These are phyloP conservation scores for Plebejus melissa DNA, from an alignment of 2,888 invertebrate species.

Conservation along the genomic window DNA sequence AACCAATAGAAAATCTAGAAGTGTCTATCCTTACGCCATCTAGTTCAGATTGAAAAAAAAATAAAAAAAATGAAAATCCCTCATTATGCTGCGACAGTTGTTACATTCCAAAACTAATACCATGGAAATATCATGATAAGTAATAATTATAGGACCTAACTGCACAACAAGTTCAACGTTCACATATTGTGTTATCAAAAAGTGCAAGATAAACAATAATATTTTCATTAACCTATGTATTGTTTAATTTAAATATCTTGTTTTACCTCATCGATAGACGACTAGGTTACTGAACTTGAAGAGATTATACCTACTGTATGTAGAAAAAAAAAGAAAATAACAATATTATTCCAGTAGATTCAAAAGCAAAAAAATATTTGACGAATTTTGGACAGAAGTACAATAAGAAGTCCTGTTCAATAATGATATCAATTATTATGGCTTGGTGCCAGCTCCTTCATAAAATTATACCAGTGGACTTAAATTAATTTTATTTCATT, in stretches of 20 bases:
- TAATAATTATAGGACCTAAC: background rate
- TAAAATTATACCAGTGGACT: background rate
- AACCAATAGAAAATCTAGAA: no score
- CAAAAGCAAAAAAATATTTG: background rate
- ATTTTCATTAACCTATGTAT: background rate
- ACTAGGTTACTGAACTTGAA: background rate
- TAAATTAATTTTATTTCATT: no score
- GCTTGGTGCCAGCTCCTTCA: background rate
- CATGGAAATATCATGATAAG: no score
- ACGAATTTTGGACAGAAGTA: no score
- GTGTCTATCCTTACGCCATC: no score
- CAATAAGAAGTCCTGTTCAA: no score
- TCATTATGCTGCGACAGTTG: background rate
- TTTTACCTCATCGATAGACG: background rate
- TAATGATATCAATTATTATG: no score
- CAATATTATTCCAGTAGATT: background rate
- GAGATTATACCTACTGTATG: no score
- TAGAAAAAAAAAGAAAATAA: no score
- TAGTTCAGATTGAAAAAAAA: no score
- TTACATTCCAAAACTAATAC: background rate
- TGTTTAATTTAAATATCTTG: background rate
- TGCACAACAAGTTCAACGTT: background rate
- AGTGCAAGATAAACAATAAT: background rate
- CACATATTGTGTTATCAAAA: background rate
- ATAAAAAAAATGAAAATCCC: no score